These are phyloP conservation scores for Rhagium mordax DNA, from an alignment of 2,888 invertebrate species.

Conservation along the genomic window DNA sequence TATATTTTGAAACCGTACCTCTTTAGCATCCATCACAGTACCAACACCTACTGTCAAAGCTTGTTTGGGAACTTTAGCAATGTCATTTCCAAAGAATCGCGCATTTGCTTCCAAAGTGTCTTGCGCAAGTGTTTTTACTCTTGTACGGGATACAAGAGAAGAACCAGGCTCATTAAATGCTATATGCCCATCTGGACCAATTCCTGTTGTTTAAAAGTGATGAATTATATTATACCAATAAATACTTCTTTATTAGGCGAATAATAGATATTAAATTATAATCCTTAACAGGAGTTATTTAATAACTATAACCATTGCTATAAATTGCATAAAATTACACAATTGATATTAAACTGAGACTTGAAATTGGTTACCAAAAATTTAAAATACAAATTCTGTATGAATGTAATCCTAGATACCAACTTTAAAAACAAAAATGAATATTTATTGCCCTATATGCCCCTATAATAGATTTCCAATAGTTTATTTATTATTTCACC, in stretches of 20 bases:
- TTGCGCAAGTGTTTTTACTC: slow-evolving; percentile 96
- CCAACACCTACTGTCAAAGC: slow-evolving; percentile 99
- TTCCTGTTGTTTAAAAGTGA: slow-evolving; percentile 74
- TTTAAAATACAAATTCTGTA: too few species aligned
- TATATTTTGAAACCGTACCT: slow-evolving; percentile 74
- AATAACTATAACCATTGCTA: too few species aligned
- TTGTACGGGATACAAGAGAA: slow-evolving; percentile 93
- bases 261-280: too few species aligned
- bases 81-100: slow-evolving; percentile 96
- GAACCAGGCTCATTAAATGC: slow-evolving; percentile 99
- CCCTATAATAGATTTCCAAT: too few species aligned
- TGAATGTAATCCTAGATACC: too few species aligned
- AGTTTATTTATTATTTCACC: too few species aligned
- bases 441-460: too few species aligned
- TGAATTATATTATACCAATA: neutral
- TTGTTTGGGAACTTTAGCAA: slow-evolving; percentile 93
- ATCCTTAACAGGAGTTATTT: too few species aligned
- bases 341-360: too few species aligned
- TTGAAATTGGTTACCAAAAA: too few species aligned
- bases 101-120: slow-evolving; percentile 99
- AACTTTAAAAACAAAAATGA: too few species aligned
- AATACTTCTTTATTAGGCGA: neutral
- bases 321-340: too few species aligned
- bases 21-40: slow-evolving; percentile 98
- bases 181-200: slow-evolving; percentile 99